Conservation (phyloP, 2,797 vertebrate species). For the Gambelia wislizenii region DNA sequence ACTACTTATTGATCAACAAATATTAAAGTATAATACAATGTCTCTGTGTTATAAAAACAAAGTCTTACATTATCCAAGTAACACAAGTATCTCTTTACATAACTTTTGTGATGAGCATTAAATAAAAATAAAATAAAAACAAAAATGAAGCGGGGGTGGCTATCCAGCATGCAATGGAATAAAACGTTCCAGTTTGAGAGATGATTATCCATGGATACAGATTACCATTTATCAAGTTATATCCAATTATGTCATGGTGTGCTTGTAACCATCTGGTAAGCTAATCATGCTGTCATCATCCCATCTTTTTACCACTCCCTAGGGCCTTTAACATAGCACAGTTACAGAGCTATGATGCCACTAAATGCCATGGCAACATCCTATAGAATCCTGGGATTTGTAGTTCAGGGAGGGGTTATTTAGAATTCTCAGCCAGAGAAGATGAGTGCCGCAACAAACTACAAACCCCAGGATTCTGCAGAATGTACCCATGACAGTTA, state of each 20-base stretch:
- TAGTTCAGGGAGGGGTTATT: no score
- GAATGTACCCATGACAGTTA: no score
- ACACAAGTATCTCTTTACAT: slow-evolving; percentile 61
- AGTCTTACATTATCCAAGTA: slow-evolving; percentile 59
- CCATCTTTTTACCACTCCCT: not conserved
- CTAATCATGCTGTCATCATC: not conserved
- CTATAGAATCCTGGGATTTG: no score
- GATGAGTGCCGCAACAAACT: no score
- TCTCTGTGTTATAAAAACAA: slow-evolving; percentile 61
- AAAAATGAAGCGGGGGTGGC: slow-evolving; percentile 62
- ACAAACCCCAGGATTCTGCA: no score
- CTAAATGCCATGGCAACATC: no score
- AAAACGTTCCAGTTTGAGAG: slow-evolving; percentile 75
- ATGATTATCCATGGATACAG: slow-evolving; percentile 10
- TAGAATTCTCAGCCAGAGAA: no score
- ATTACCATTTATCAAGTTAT: not conserved
- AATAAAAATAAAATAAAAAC: not conserved
- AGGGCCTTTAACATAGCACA: no score
- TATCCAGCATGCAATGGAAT: slow-evolving; percentile 89
- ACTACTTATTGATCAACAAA: slow-evolving; percentile 73
- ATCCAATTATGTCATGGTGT: not conserved
- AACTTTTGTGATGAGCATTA: slow-evolving; percentile 51
- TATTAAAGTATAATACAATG: slow-evolving; percentile 70
- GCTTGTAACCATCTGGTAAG: not conserved
- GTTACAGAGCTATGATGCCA: not conserved